Base-by-base conservation (phyloP, 2,797 vertebrate species). In the Spinus pinus region DNA sequence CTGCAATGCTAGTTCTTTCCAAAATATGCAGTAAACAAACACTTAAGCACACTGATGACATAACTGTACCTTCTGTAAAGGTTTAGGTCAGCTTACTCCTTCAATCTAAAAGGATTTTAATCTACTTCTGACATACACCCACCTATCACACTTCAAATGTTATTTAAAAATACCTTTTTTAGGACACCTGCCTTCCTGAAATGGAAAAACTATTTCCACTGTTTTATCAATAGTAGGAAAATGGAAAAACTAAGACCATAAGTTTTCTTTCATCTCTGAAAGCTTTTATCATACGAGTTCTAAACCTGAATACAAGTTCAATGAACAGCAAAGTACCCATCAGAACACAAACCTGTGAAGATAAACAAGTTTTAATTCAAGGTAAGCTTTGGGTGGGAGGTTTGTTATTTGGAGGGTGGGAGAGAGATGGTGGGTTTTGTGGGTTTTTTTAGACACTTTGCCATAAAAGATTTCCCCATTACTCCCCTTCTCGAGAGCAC, bases 301-400 rank as follows among this genome's bases (percentile, higher is more conserved):
- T 77, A 16, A 81, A 73, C 6, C 19, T 70, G 21, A 90, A 58
- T 6, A 47, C 3, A 23, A 6, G 11, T 24, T 56, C 37, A 49
- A 77, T 7, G 9, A 77, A 24, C 13, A 81, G 39, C 11, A 31
- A 78, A 80, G 11, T 1, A 4, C 9, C 9, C n/a, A 62, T 30
- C 8, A 81, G 22, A 88, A 62, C 17, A 47, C 7, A 54, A 73
- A 82, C 20, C 2, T 64, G 46, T 30, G 25, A 64, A 19, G 9
- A 60, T 8, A 56, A 42, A 33, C 5, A n/a, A 10, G 49, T 57
- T 83, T 77, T 57, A 53, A 57, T 60, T 56, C 37, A 74, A 65
- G 25, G 27, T 1, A 69, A 19, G 14, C 22, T 69, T 30, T 21
- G 2, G 10, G 17, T 1, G 0, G 3, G 19, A 30, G 6, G 7